phyloP scores from a whole-genome alignment of 2,888 invertebrate species.

The Pachydiplax longipennis region DNA sequence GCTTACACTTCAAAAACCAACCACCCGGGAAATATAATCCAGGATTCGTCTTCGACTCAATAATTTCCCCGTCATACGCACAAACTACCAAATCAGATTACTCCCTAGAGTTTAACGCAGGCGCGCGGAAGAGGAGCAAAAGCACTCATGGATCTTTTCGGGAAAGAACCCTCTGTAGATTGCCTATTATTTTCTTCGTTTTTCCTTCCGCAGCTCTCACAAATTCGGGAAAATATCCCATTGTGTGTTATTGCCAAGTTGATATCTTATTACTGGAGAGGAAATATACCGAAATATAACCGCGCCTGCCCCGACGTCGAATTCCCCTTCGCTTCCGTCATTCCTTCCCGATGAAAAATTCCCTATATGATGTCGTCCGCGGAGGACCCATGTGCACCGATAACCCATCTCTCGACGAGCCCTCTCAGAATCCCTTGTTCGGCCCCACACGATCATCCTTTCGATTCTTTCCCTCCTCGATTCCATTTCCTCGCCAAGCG shows the following conservation, averaged over 20 bases:
- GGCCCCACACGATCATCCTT: not conserved
- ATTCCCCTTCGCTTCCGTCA: not conserved
- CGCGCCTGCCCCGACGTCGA: not conserved
- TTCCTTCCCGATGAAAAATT: not conserved
- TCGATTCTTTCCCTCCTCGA: not conserved
- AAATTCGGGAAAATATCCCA: conserved; percentile 5
- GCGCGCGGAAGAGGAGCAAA: not conserved
- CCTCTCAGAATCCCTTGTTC: not conserved
- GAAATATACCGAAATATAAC: conserved; percentile 16
- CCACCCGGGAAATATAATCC: too few relatives aligned
- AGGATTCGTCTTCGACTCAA: too few relatives aligned
- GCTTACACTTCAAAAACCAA: too few relatives aligned
- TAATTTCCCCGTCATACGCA: too few relatives aligned
- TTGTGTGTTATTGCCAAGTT: conserved; percentile 2
- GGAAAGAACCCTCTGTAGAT: not conserved
- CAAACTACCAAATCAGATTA: not conserved
- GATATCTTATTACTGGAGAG: conserved; percentile 26
- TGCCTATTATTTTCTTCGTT: conserved; percentile 19
- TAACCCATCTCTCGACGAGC: not conserved
- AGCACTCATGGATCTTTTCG: not conserved
- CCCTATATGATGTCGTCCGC: not conserved
- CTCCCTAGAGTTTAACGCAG: not conserved
- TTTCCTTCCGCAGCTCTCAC: not conserved
- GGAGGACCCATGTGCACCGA: conserved; percentile 22
- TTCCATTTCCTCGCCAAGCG: not conserved